A percentile compares a stretch with the other conserved stretches of the same genome.
Conservation (phyloP, 2,113 vertebrate genomes). For the Collichthys lucidus region DNA sequence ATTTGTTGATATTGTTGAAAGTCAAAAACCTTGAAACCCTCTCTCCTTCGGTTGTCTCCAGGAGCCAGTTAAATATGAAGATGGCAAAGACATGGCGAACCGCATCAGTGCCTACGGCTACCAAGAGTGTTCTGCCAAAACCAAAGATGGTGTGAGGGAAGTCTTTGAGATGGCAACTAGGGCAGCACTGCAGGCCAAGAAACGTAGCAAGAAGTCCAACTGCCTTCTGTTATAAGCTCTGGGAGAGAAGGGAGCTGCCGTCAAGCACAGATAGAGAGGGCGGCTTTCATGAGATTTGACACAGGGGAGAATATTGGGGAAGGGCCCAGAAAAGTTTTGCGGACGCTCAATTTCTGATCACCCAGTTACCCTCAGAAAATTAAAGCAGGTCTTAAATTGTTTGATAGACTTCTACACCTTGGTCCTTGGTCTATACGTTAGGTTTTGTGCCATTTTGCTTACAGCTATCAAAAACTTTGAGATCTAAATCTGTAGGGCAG, state of each 20-base stretch:
- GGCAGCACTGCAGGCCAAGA: slow-evolving; percentile 85
- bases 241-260: slow-evolving; percentile 39
- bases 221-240: slow-evolving; percentile 82
- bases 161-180: slow-evolving; percentile 85
- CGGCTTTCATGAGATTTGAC: slow-evolving; percentile 59
- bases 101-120: slow-evolving; percentile 85
- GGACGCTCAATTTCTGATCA: slow-evolving; percentile 68
- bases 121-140: slow-evolving; percentile 87
- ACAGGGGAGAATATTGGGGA: slow-evolving; percentile 48
- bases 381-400: slow-evolving; percentile 51
- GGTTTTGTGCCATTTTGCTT: slow-evolving; percentile 61
- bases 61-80: slow-evolving; percentile 86
- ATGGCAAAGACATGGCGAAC: slow-evolving; percentile 85
- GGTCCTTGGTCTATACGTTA: slow-evolving; percentile 52
- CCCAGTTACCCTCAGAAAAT: slow-evolving; percentile 50
- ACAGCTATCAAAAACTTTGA: slow-evolving; percentile 48
- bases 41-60: slow-evolving; percentile 40
- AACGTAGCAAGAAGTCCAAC: slow-evolving; percentile 76
- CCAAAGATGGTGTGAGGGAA: slow-evolving; percentile 85
- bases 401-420: slow-evolving; percentile 52
- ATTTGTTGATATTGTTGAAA: background rate
- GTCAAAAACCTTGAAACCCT: background rate
- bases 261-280: slow-evolving; percentile 62
- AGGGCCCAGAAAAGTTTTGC: slow-evolving; percentile 42
- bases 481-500: slow-evolving; percentile 43